phyloP scores from a whole-genome alignment of 2,888 invertebrate genomes.

The Pseudococcus viburni region DNA sequence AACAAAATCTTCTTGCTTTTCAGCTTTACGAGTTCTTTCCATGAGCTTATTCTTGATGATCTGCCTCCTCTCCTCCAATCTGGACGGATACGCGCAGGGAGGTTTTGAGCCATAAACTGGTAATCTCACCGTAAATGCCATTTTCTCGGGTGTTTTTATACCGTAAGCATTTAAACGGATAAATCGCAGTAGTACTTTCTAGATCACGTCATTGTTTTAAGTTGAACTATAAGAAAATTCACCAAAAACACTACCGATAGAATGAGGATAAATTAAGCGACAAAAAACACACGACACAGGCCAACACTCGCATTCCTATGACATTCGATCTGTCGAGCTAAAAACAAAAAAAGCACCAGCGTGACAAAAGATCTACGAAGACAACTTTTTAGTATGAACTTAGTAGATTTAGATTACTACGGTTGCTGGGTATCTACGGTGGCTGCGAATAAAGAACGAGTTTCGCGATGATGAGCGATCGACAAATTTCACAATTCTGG shows the following conservation, averaged over 20 bases:
- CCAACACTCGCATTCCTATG: conserved; percentile 2
- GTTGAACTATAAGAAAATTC: neutral
- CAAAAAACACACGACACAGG: neutral
- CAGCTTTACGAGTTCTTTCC: conserved; percentile 85
- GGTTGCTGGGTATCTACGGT: neutral
- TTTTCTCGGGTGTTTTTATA: conserved; percentile 70
- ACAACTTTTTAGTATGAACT: neutral
- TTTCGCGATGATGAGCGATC: neutral
- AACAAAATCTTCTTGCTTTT: conserved; percentile 91
- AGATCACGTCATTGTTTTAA: neutral
- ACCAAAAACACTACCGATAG: neutral
- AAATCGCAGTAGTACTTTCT: neutral
- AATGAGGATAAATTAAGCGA: neutral
- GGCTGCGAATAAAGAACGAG: neutral
- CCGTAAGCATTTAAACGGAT: neutral
- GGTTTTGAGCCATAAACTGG: conserved; percentile 83
- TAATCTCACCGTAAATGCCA: conserved; percentile 82
- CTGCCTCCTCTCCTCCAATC: conserved; percentile 82
- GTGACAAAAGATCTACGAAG: neutral
- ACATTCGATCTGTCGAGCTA: conserved; percentile 1
- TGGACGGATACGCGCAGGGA: conserved; percentile 81
- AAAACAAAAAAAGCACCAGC: neutral
- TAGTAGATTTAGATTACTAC: neutral
- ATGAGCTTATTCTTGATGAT: conserved; percentile 77
- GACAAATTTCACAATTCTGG: neutral